Percentiles rank a stretch among this genome's conserved stretches.
These are phyloP conservation scores for Cryptotermes secundus DNA, from an alignment of 1,140 invertebrate species.

Conservation along the genomic window DNA sequence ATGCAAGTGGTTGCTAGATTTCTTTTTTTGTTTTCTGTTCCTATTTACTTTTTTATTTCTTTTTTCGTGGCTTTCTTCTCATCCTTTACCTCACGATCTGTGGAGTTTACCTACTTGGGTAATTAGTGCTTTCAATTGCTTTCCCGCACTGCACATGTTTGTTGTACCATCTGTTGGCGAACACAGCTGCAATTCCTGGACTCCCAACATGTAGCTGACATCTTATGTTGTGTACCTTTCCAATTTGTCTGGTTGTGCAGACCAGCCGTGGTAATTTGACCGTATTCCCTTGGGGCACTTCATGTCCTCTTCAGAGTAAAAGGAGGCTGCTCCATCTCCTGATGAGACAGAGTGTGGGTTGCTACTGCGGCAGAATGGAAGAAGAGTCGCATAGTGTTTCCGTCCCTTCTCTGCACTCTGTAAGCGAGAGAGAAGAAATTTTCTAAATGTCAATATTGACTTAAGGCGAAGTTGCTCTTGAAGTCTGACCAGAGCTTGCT, in stretches of 20 bases:
- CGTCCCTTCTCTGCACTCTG: neutral
- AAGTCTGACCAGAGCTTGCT: constrained; percentile 16
- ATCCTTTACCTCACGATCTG: constrained; percentile 13
- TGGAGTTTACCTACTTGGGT: constrained; percentile 12
- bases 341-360: neutral
- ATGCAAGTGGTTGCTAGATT: constrained; percentile 15
- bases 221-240: constrained; percentile 24
- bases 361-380: neutral
- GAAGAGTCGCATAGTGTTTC: neutral
- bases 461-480: constrained; percentile 10
- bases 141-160: constrained; percentile 22
- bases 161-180: constrained; percentile 25
- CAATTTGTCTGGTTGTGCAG: constrained; percentile 25
- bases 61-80: constrained; percentile 6
- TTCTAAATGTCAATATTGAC: constrained; percentile 29
- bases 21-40: constrained; percentile 19
- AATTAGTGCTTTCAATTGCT: constrained; percentile 12
- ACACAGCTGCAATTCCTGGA: constrained; percentile 13
- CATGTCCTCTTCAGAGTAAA: constrained; percentile 20
- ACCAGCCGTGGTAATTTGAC: constrained; percentile 3
- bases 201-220: neutral
- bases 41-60: constrained; percentile 11
- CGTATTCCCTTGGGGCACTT: constrained; percentile 19
- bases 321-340: constrained; percentile 20
- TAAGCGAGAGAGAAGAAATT: neutral